Base-by-base conservation (phyloP, 2,888 invertebrate species). In the Bruchidius siliquastri region DNA sequence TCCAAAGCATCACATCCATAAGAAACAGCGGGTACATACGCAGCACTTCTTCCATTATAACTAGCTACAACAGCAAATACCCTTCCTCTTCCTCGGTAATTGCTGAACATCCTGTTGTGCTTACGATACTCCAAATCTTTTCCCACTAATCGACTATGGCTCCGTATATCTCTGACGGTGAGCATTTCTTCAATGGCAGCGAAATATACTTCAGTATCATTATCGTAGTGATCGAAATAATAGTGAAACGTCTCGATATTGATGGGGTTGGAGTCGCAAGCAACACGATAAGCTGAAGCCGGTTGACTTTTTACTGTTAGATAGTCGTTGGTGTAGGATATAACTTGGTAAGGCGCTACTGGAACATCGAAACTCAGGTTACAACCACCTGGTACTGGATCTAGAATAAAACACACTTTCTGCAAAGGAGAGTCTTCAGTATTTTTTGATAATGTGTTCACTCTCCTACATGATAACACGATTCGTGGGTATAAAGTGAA, bases 301-400 rank as follows among this genome's bases (percentile, higher is more conserved):
- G 91, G 87, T 69, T 90, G 88, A 2, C 88, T 88, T 71, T 90
- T 89, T 0, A 93, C 88, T 20, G 82, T 84, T 8, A 92, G 87
- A 71, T 88, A 83, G 22, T 86, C 77, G 78, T 87, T 78, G 70
- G 82, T 84, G 72, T 86, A 83, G 0, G 75, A 77, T 22, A 91
- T 77, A 71, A 84, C 84, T 81, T 92, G 88, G 81, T 88, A 92
- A 0, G 94, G 93, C 10, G 92, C 89, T 77, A 89, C 88, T 77
- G 89, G 86, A 2, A 77, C 80, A 68, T 90, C 85, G 78, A 91
- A 91, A 80, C 92, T 92, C 89, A 92, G 88, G 81, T 93, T 94
- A 83, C 94, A 94, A 21, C 93, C 94, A 67, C 95, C 95, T 21
- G 94, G 94, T 77, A 93, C 87, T 0, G 94, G 94, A 83, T 91